phyloP scores from a whole-genome alignment of 2,797 vertebrate species.

The Leptatherina wallacei region DNA sequence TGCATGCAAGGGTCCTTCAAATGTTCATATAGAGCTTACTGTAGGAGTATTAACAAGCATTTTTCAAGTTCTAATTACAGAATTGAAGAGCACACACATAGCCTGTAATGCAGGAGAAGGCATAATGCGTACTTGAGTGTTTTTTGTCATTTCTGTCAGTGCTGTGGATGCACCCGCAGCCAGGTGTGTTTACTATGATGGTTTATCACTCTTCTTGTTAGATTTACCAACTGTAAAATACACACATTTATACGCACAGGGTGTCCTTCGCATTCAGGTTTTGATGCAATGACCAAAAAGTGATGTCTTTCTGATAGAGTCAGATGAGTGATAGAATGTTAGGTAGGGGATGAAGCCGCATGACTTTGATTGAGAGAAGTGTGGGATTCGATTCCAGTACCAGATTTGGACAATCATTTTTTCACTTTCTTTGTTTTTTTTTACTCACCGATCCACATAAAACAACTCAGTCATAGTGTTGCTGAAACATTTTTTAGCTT shows the following conservation, averaged over 20 bases:
- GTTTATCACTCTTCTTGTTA: neutral
- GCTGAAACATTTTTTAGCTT: neutral
- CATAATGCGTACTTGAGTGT: neutral
- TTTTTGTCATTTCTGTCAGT: neutral
- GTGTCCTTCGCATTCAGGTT: neutral
- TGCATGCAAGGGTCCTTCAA: slow-evolving; percentile 41
- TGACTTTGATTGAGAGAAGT: neutral
- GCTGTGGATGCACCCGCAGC: neutral
- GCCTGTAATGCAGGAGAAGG: slow-evolving; percentile 18
- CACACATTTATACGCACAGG: no score
- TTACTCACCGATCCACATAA: neutral
- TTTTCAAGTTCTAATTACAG: slow-evolving; percentile 47
- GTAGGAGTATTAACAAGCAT: slow-evolving; percentile 30
- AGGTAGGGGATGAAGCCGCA: neutral
- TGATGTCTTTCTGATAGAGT: neutral
- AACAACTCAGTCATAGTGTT: neutral
- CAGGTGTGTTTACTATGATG: neutral
- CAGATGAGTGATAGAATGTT: neutral
- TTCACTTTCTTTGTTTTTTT: neutral
- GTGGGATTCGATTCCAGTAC: no score
- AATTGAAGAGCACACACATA: slow-evolving; percentile 13
- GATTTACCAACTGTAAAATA: neutral
- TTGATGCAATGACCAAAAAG: no score
- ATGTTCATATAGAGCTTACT: slow-evolving; percentile 32
- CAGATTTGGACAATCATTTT: neutral